phyloP scores from a whole-genome alignment of 30 jellyfish, hydroid and myxozoan species.

The Pseudorhiza aurosa region DNA sequence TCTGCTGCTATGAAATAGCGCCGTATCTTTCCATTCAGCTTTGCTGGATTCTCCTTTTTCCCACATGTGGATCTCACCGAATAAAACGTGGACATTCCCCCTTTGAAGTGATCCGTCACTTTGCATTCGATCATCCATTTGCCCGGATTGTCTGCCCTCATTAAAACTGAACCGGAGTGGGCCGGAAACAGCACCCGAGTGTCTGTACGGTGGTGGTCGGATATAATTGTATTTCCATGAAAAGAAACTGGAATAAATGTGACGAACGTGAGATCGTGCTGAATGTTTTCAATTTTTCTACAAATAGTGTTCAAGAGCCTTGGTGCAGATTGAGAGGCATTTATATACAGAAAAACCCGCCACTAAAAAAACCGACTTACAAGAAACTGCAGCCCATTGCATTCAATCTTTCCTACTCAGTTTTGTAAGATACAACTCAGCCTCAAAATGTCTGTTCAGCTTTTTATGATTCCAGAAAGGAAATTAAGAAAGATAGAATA shows the following conservation, averaged over 20 bases:
- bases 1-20: conserved; percentile 56
- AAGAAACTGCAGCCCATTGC: too few relatives aligned
- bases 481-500: too few relatives aligned
- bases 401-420: too few relatives aligned
- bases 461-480: too few relatives aligned
- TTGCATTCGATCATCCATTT: conserved; percentile 48
- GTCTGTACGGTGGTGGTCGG: conserved; percentile 71
- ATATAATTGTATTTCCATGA: conserved; percentile 45
- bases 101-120: conserved; percentile 32
- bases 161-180: conserved; percentile 38
- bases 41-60: not conserved
- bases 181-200: conserved; percentile 61
- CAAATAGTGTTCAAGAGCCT: too few relatives aligned
- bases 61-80: conserved; percentile 50
- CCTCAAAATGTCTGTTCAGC: too few relatives aligned
- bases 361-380: too few relatives aligned
- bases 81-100: conserved; percentile 56
- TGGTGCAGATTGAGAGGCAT: too few relatives aligned
- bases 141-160: conserved; percentile 65
- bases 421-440: too few relatives aligned
- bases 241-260: conserved; percentile 38
- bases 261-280: too few relatives aligned
- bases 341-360: too few relatives aligned
- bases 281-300: too few relatives aligned
- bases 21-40: conserved; percentile 24